Evolutionary conservation across 2,888 invertebrate genomes (phyloP), one percentile per base, ranked within the genome.

Genomic region (Agrotis segetum): DNA sequence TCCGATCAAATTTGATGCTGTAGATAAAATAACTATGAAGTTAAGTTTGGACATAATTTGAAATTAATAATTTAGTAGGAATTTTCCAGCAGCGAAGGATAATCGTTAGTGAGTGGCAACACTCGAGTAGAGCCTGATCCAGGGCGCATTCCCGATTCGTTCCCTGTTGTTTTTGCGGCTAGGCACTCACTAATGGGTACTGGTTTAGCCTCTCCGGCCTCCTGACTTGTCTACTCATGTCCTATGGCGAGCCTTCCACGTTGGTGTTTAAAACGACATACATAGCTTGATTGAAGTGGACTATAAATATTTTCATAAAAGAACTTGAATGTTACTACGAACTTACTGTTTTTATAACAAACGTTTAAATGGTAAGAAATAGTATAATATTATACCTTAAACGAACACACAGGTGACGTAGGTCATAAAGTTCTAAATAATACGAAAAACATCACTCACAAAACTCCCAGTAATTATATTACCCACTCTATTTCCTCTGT

Each of bases 101-200:
- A 88, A 85, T 83, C 78, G 74, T 65, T 78, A 61, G 77, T 82
- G 84, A 81, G 83, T 90, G 86, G 93, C 92, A 93, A 92, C 91
- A 91, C 90, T 85, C 74, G 86, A 79, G 83, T 81, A 82, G 83
- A 89, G 90, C 82, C 85, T 82, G 90, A 92, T 94, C 91, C 90
- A 90, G 94, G 92, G 91, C 92, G 93, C 96, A 96, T 96, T 96
- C 96, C 94, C 92, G 96, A 96, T 96, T 96, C 95, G 96, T 95
- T 96, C 95, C 95, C 94, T 92, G 95, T 94, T 93, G 95, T 96
- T 96, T 96, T 96, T 96, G 95, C 94, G 88, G 90, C 92, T 92
- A 93, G 94, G 91, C 88, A 91, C 88, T 88, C 92, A 87, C 93
- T 95, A 96, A 96, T 96, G 92, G 94, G 90, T 93, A 96, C 96